Conservation (phyloP, 2,113 vertebrate genomes). For the Phocoena sinus region DNA sequence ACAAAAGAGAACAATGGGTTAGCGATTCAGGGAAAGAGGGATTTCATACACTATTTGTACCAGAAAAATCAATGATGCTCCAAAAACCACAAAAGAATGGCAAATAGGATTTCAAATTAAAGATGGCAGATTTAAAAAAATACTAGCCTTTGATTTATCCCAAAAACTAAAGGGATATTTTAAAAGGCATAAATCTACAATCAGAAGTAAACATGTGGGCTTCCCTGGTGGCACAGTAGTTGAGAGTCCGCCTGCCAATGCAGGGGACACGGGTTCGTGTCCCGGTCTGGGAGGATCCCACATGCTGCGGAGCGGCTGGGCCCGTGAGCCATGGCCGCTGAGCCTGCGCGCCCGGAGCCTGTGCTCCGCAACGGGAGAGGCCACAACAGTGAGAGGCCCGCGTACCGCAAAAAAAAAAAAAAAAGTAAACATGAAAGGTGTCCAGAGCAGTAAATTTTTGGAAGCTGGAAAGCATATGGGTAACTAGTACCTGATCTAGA, state of each 20-base stretch:
- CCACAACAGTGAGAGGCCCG: no score
- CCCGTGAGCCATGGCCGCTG: no score
- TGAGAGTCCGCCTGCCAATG: no score
- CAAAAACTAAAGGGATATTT: background rate
- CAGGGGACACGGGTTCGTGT: no score
- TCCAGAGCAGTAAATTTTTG: background rate
- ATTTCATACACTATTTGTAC: background rate
- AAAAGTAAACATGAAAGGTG: background rate
- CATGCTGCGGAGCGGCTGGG: no score
- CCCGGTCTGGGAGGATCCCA: no score
- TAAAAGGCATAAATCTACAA: background rate
- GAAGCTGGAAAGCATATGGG: background rate
- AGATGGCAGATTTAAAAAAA: background rate
- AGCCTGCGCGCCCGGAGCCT: no score
- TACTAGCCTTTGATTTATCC: background rate
- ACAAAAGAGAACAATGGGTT: background rate
- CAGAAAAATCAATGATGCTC: background rate
- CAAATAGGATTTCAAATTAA: constrained; percentile 11
- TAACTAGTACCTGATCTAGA: background rate
- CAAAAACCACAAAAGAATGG: background rate
- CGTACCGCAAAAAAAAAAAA: no score
- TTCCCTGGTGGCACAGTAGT: no score
- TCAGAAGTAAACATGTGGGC: background rate
- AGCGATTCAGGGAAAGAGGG: background rate
- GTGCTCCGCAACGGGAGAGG: no score